Percentiles rank a stretch among this genome's conserved stretches.
Conservation (phyloP, 2,888 invertebrate species). For the Noctua fimbriata region DNA sequence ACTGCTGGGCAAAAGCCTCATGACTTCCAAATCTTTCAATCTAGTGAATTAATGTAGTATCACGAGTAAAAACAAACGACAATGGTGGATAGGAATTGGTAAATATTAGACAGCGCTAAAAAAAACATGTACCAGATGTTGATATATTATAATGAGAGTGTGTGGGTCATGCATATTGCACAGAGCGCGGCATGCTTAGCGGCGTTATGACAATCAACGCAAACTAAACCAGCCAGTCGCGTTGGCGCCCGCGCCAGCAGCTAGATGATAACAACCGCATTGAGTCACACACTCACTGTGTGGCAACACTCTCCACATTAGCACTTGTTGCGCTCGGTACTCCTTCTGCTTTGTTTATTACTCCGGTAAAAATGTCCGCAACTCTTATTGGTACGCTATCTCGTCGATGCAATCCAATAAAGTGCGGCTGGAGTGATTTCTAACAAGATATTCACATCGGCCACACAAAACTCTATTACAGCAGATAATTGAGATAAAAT, state of each 20-base stretch:
- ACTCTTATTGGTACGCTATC: conserved; percentile 50
- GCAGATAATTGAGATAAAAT: conserved; percentile 65
- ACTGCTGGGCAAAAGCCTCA: not conserved
- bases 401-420: conserved; percentile 51
- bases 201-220: not conserved
- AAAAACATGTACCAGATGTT: not conserved
- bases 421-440: conserved; percentile 50
- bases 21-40: not conserved
- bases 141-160: not conserved
- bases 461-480: conserved; percentile 51
- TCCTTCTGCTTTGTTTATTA: conserved; percentile 12
- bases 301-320: not conserved
- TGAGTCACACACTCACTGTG: not conserved
- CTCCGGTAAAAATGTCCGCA: not conserved
- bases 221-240: not conserved
- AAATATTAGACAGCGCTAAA: too few species aligned
- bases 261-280: not conserved
- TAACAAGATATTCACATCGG: conserved; percentile 57
- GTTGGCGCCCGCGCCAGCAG: not conserved
- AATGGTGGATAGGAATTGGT: not conserved
- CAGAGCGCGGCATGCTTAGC: not conserved
- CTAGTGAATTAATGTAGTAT: not conserved
- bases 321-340: not conserved
- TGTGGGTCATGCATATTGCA: not conserved
- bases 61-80: not conserved